Percentiles rank a stretch among this genome's conserved stretches.
Evolutionary conservation across 1,140 invertebrate species (phyloP).

Genomic region (Drosophila grimshawi): DNA sequence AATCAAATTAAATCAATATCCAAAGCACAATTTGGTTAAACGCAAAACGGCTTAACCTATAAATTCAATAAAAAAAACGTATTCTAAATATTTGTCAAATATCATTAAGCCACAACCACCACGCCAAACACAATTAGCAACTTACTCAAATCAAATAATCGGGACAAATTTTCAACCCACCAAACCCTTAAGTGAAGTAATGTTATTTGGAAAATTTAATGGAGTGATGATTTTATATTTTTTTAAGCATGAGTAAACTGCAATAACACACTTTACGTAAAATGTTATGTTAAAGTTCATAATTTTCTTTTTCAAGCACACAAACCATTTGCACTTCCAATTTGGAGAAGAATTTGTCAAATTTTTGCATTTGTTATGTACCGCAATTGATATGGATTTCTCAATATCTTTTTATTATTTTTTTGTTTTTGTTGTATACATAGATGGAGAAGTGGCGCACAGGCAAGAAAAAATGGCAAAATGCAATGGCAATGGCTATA

Average conservation of each 20-base stretch:
- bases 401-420: not conserved
- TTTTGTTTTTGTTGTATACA: not conserved
- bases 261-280: not conserved
- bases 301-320: not conserved
- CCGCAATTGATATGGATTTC: not conserved
- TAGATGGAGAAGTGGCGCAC: not conserved
- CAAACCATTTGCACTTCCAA: not conserved
- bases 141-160: no score
- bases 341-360: not conserved
- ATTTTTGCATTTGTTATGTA: not conserved
- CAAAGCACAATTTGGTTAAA: no score
- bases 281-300: not conserved
- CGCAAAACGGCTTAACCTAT: no score
- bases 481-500: slow-evolving; percentile 54
- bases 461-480: not conserved
- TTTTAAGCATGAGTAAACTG: not conserved
- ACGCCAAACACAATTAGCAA: no score
- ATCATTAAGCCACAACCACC: no score
- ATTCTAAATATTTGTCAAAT: no score
- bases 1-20: no score
- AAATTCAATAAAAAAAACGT: no score
- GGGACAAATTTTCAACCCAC: not conserved
- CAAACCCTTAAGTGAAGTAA: not conserved
- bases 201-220: not conserved
- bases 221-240: not conserved